Conservation (phyloP, 2,113 vertebrate genomes). For the Crocuta crocuta region DNA sequence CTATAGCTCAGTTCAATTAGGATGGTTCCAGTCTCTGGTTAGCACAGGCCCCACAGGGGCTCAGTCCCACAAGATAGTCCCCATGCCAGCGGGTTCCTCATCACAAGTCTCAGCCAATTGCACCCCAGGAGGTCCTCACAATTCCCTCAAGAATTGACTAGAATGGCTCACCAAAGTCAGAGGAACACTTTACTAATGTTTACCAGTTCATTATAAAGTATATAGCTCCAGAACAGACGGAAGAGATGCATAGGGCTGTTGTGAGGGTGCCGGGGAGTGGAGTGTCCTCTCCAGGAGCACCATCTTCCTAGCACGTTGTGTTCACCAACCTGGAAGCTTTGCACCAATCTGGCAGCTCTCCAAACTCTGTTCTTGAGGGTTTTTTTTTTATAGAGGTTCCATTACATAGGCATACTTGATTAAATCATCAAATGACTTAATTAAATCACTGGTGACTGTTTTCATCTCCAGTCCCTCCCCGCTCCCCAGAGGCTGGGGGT, state of each 20-base stretch:
- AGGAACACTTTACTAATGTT: neutral
- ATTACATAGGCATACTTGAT: neutral
- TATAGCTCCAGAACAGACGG: neutral
- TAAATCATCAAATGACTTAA: neutral
- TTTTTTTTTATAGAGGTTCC: neutral
- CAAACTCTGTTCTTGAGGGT: neutral
- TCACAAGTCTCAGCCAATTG: rapidly evolving
- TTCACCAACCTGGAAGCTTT: neutral
- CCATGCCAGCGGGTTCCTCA: too few species aligned
- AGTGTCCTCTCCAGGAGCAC: neutral
- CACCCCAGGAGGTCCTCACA: neutral
- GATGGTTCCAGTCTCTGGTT: neutral
- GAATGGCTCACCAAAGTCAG: neutral
- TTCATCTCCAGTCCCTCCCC: rapidly evolving
- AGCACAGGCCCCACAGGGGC: neutral
- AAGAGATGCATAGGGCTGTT: neutral
- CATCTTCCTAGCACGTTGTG: rapidly evolving
- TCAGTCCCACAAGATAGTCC: neutral
- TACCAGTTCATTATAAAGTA: neutral
- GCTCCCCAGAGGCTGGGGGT: rapidly evolving
- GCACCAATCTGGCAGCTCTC: neutral
- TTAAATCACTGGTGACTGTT: neutral
- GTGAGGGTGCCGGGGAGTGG: rapidly evolving
- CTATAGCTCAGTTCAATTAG: neutral
- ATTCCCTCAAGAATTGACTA: neutral